phyloP scores from a whole-genome alignment of 2,113 vertebrate species.

The Muntiacus muntjak region DNA sequence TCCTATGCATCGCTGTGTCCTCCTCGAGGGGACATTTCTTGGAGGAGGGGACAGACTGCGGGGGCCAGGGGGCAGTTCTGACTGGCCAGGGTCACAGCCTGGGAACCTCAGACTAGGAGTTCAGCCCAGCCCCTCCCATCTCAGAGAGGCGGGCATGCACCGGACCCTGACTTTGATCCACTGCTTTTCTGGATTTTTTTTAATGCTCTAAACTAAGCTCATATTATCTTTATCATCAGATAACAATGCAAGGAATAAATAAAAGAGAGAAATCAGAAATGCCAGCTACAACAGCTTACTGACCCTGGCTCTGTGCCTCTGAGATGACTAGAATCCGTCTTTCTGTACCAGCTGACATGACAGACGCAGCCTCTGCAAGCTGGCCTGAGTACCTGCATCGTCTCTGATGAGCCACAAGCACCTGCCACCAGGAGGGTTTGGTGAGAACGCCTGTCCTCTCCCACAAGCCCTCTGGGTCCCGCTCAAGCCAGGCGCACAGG shows the following conservation, averaged over 20 bases:
- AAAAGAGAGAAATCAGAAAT: not conserved
- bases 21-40: no score
- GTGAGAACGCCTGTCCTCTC: not conserved
- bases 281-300: not conserved
- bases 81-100: not conserved
- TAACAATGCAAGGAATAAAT: not conserved
- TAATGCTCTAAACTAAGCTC: not conserved
- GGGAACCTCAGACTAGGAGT: no score
- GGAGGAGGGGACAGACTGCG: not conserved
- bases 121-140: not conserved
- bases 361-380: not conserved
- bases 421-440: not conserved
- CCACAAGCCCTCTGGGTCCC: not conserved
- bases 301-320: not conserved
- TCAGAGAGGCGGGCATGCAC: rapidly evolving
- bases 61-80: not conserved
- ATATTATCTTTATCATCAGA: not conserved
- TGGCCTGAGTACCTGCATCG: not conserved
- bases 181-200: not conserved
- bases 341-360: not conserved
- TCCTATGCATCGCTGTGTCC: not conserved
- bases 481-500: not conserved
- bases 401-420: not conserved
- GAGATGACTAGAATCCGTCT: not conserved
- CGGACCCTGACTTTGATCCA: not conserved